Percentiles rank a stretch among this genome's conserved stretches.
These are phyloP conservation scores for Clarias fuscus DNA, from an alignment of 2,797 vertebrate genomes.

Conservation along the genomic window DNA sequence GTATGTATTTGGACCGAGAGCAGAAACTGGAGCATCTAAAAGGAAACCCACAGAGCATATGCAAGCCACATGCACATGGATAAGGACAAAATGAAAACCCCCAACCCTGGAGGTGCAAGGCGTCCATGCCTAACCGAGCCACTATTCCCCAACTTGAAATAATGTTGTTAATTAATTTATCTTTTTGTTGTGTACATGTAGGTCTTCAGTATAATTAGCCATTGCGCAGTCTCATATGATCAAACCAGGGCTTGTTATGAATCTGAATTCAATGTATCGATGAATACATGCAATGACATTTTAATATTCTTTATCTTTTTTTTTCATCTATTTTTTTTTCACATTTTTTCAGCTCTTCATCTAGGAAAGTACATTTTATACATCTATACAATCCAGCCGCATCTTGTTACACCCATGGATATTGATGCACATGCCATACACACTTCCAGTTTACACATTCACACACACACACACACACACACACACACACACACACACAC, in stretches of 20 bases:
- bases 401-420: neutral
- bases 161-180: neutral
- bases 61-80: too few species aligned
- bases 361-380: neutral
- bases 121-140: too few species aligned
- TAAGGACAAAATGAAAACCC: too few species aligned
- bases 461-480: slow-evolving; percentile 7
- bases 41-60: too few species aligned
- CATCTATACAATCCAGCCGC: neutral
- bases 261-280: neutral
- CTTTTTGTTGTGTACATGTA: neutral
- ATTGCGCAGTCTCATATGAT: neutral
- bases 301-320: neutral
- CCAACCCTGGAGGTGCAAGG: too few species aligned
- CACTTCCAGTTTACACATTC: neutral
- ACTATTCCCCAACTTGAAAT: too few species aligned
- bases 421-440: neutral
- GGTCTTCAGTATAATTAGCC: neutral
- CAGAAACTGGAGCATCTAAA: too few species aligned
- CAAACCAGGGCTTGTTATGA: neutral
- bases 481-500: slow-evolving; percentile 13
- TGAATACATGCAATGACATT: neutral
- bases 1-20: too few species aligned
- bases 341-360: neutral
- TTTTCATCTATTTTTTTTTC: too few species aligned